phyloP scores from a whole-genome alignment of 2,888 invertebrate genomes.

The Scaptomyza tumidula region DNA sequence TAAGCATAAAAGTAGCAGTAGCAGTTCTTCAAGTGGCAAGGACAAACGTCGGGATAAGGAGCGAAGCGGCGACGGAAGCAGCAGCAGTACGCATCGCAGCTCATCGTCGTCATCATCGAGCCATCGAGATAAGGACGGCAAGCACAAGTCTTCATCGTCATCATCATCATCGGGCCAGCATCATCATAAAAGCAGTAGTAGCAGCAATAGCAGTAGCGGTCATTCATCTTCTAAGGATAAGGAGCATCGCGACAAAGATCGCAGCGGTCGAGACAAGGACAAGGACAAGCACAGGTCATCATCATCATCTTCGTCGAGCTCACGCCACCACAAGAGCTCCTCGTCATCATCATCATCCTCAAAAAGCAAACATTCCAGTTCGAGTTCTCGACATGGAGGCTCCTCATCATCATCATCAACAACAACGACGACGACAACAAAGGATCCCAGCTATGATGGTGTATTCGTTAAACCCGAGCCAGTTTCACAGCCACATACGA shows the following conservation, averaged over 20 bases:
- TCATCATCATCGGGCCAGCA: constrained; percentile 65
- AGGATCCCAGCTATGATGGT: constrained; percentile 73
- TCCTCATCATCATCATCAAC: constrained; percentile 17
- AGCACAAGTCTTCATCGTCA: constrained; percentile 81
- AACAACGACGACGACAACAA: constrained; percentile 31
- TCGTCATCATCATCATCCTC: constrained; percentile 81
- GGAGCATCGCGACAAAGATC: constrained; percentile 84
- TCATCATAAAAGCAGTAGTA: constrained; percentile 70
- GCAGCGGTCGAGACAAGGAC: constrained; percentile 83
- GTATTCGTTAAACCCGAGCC: constrained; percentile 81
- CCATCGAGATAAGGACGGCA: constrained; percentile 84
- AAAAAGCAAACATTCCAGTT: constrained; percentile 84
- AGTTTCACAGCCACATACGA: constrained; percentile 70
- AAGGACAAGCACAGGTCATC: constrained; percentile 81
- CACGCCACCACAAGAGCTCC: constrained; percentile 70
- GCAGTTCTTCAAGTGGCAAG: constrained; percentile 80
- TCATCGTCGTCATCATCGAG: constrained; percentile 71
- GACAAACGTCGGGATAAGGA: constrained; percentile 84
- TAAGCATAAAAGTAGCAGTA: constrained; percentile 84
- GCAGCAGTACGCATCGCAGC: constrained; percentile 62
- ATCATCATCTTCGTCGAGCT: constrained; percentile 70
- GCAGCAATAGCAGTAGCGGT: constrained; percentile 34
- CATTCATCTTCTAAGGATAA: constrained; percentile 81
- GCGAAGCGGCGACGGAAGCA: constrained; percentile 79
- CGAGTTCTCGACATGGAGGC: constrained; percentile 74